Conservation (phyloP, 2,113 vertebrate genomes). For the Malurus alboscapulatus region DNA sequence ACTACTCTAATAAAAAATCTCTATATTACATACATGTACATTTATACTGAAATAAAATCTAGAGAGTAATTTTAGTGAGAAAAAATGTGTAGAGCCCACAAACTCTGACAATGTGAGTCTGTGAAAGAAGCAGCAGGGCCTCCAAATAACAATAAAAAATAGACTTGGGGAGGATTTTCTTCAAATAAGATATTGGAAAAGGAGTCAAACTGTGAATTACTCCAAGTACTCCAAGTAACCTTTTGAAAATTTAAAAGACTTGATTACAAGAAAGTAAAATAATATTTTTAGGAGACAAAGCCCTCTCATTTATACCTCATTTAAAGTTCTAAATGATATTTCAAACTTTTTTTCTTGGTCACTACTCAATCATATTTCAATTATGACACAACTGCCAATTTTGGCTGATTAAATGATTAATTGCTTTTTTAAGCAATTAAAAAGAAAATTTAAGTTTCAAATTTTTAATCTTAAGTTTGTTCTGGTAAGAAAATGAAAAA, state of each 20-base stretch:
- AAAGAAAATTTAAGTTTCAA: not conserved
- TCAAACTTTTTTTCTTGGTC: not conserved
- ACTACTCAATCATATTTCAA: not conserved
- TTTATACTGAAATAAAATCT: not conserved
- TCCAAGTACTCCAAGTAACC: not conserved
- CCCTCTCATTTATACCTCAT: too few species aligned
- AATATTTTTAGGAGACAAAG: not conserved
- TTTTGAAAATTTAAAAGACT: not conserved
- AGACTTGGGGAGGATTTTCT: not conserved
- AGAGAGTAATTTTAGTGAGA: not conserved
- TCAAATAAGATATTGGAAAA: not conserved
- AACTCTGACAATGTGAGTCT: not conserved
- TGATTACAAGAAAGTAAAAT: not conserved
- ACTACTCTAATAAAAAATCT: not conserved
- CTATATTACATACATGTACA: not conserved
- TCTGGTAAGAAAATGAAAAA: not conserved
- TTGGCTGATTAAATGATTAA: not conserved
- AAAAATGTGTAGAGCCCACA: not conserved
- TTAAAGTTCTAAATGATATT: not conserved
- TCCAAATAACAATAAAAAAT: not conserved
- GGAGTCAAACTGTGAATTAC: not conserved
- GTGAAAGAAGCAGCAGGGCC: not conserved
- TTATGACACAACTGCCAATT: not conserved
- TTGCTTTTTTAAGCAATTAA: not conserved
- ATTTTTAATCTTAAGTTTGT: not conserved